These are phyloP conservation scores for Rhopilema esculentum DNA, from an alignment of 30 jellyfish, hydroid and myxozoan species.

Conservation along the genomic window DNA sequence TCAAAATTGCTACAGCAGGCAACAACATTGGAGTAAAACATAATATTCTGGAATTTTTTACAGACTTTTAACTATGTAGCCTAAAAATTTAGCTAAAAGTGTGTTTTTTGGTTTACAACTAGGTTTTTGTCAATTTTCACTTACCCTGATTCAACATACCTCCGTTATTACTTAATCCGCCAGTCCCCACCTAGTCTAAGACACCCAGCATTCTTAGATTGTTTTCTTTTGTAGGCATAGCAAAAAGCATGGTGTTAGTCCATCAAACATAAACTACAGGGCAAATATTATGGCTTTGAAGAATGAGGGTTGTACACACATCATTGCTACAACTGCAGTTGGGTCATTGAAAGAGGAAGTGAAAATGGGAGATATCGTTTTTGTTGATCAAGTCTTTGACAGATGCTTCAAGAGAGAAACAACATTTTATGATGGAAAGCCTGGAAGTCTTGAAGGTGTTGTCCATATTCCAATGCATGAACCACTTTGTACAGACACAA, in stretches of 20 bases:
- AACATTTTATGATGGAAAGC: constrained; percentile 91
- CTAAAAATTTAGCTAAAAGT: too few relatives aligned
- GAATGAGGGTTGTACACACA: constrained; percentile 95
- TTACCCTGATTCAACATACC: too few relatives aligned
- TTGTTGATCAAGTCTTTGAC: constrained; percentile 93
- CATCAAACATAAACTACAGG: constrained; percentile 95
- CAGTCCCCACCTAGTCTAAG: too few relatives aligned
- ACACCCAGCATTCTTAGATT: too few relatives aligned
- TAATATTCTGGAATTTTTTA: too few relatives aligned
- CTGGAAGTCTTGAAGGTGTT: constrained; percentile 81
- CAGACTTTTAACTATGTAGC: too few relatives aligned
- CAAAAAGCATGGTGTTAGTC: constrained; percentile 74
- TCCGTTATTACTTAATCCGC: too few relatives aligned
- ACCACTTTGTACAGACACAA: constrained; percentile 90
- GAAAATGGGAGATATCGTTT: constrained; percentile 82
- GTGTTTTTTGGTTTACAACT: too few relatives aligned
- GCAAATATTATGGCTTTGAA: constrained; percentile 95
- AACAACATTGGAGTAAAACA: too few relatives aligned
- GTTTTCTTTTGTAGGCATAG: constrained; percentile 73
- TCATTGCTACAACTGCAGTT: constrained; percentile 95
- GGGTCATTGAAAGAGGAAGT: constrained; percentile 93
- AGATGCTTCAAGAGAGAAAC: constrained; percentile 82
- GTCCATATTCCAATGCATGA: constrained; percentile 95
- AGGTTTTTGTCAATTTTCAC: too few relatives aligned
- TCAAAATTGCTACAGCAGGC: too few relatives aligned